Evolutionary conservation across 2,113 vertebrate species (phyloP), one percentile per base, ranked within the genome.

Genomic region (Stictonetta naevosa): DNA sequence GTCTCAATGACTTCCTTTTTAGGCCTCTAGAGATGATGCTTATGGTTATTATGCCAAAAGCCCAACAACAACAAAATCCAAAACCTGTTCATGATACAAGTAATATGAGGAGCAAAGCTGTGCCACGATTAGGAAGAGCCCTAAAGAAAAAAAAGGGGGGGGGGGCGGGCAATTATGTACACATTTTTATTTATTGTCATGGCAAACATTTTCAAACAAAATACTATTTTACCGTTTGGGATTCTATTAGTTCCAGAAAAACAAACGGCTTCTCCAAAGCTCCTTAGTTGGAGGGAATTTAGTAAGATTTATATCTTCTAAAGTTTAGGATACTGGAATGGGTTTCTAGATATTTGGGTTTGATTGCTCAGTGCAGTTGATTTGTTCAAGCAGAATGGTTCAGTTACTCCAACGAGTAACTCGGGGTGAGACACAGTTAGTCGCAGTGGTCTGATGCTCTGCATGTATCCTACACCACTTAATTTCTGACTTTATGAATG

Each of bases 171-270:
- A n/a, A n/a, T n/a, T n/a, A n/a, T n/a, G n/a, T n/a, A n/a, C n/a
- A n/a, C n/a, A n/a, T n/a, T n/a, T n/a, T n/a, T n/a, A 23, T 11
- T 63, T 25, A 62, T 36, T 59, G 23, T 62, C 38, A 12, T 8
- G 60, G 40, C 1, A 74, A 84, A 38, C 1, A 3, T 44, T 79
- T 82, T 31, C 2, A 75, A 73, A 53, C 14, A 64, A 36, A 36
- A 8, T 34, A 29, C 4, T 1, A 2, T 64, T 0, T 75, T 36
- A 36, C 0, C 8, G 6, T 42, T 23, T 90, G 12, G 59, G 11
- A 6, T 2, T 38, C 50, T 74, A 1, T 73, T 69, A 69, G 60
- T 83, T 17, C 7, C 20, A 56, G 36, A 11, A 62, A 68, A 9
- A 2, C 6, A 34, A 56, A 7, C 18, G 67, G 4, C 16, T 72